Evolutionary conservation across 2,888 invertebrate genomes (phyloP), one percentile per base, ranked within the genome.

Genomic region (Anoplius nigerrimus): DNA sequence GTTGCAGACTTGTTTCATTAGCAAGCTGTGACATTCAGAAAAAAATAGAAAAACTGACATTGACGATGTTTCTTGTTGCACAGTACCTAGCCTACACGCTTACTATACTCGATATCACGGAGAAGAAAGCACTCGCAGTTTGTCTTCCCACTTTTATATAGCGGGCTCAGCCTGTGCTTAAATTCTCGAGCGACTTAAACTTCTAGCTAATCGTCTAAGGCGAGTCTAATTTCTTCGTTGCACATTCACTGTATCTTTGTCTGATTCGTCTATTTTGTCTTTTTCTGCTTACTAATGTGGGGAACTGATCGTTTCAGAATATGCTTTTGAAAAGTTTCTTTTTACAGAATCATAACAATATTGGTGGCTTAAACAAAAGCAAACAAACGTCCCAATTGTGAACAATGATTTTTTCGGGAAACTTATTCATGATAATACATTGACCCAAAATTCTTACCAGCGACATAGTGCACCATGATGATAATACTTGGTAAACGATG

Each of bases 171-270:
- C 76, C 69, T 66, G 59, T 69, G 55, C 69, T 66, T 67, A 69
- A 61, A 48, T 48, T 8, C 16, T 48, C 3, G n/a, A 48, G 18
- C 18, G 18, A 48, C 18, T 16, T 48, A 16, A 18, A 13, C 5
- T 48, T 48, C 48, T 48, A 48, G n/a, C 48, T 48, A 48, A 65
- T 72, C 73, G 68, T 71, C n/a, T 74, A 75, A 67, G 75, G 71
- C 34, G 48, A 48, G 48, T 48, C 48, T 48, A 71, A 62, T 68
- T 69, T 62, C 74, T 83, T 85, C 84, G 83, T 84, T 85, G 84
- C 84, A 72, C 76, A 79, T 81, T 80, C 78, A 80, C 74, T 79
- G 77, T 78, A 78, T 77, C 82, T 82, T 81, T 77, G 80, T 80
- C 83, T 81, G 6, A n/a, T 48, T 48, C 48, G 18, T 18, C 18